These are phyloP conservation scores for Australoheros facetus DNA, from an alignment of 2,797 vertebrate genomes.

Conservation along the genomic window DNA sequence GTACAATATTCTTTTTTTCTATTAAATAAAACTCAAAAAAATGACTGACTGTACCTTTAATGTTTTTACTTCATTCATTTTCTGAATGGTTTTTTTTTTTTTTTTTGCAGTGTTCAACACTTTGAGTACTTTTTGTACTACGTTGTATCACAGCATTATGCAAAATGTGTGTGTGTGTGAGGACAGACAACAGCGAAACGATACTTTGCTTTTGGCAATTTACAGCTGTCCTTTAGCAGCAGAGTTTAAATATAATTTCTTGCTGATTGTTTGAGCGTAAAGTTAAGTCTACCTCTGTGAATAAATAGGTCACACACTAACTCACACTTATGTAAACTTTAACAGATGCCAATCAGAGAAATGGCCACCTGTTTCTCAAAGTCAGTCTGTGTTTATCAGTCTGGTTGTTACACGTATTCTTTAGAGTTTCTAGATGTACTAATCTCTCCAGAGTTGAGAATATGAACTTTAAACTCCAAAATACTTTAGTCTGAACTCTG, in stretches of 20 bases:
- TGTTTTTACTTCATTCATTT: too few relatives aligned
- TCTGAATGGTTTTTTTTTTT: too few relatives aligned
- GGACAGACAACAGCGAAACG: neutral
- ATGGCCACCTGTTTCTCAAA: neutral
- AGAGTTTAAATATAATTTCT: neutral
- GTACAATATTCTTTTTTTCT: too few relatives aligned
- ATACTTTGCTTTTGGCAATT: neutral
- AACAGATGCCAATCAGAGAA: neutral
- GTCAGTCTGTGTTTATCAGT: neutral
- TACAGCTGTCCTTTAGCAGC: neutral
- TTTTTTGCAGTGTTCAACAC: too few relatives aligned
- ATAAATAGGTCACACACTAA: too few relatives aligned
- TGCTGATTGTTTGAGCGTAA: neutral
- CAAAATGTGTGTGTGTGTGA: too few relatives aligned
- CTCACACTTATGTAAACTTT: fast-evolving
- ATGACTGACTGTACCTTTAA: too few relatives aligned
- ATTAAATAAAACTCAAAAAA: too few relatives aligned
- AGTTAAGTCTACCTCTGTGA: neutral
- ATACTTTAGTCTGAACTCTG: neutral
- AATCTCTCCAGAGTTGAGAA: neutral
- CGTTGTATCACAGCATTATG: too few relatives aligned
- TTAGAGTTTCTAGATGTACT: neutral
- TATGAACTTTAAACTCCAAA: neutral
- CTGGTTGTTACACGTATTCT: neutral
- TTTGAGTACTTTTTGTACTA: too few relatives aligned